Evolutionary conservation across 2,113 vertebrate species (phyloP).

Genomic region (Halichoeres trimaculatus): DNA sequence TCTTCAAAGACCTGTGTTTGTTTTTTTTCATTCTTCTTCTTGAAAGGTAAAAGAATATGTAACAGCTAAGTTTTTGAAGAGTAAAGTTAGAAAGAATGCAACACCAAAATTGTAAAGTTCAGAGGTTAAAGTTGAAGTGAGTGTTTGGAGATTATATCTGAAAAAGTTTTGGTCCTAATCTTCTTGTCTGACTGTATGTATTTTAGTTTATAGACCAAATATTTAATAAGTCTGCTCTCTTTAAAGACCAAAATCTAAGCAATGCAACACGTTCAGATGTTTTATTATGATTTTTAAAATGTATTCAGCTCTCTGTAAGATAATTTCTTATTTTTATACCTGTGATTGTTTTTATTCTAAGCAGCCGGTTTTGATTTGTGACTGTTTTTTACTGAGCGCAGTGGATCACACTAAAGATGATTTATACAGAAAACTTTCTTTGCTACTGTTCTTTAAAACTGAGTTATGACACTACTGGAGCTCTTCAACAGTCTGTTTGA

Average conservation of each 20-base stretch:
- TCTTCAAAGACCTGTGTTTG: neutral
- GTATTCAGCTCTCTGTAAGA: conserved; percentile 34
- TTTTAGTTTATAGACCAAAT: neutral
- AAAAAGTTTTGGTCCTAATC: too few relatives aligned
- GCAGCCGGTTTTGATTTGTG: conserved; percentile 42
- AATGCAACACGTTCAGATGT: conserved; percentile 72
- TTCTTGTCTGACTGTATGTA: too few relatives aligned
- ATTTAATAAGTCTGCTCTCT: neutral
- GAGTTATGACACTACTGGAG: too few relatives aligned
- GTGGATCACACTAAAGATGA: conserved; percentile 1
- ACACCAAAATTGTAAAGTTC: too few relatives aligned
- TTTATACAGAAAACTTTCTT: conserved; percentile 36
- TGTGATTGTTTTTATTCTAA: conserved; percentile 51
- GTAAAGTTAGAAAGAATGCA: too few relatives aligned
- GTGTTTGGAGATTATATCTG: too few relatives aligned
- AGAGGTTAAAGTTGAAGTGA: too few relatives aligned
- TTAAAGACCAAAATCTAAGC: conserved; percentile 67
- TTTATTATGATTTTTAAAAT: conserved; percentile 79
- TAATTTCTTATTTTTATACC: conserved; percentile 47
- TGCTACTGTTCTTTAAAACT: neutral
- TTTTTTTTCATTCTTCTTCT: too few relatives aligned
- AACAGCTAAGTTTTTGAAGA: too few relatives aligned
- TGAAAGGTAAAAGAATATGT: too few relatives aligned
- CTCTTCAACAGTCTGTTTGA: neutral
- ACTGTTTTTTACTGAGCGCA: conserved; percentile 66